A percentile compares a stretch with the other conserved stretches of the same genome.
Evolutionary conservation across 1,140 invertebrate species (phyloP).

Genomic region (Hestina assimilis): DNA sequence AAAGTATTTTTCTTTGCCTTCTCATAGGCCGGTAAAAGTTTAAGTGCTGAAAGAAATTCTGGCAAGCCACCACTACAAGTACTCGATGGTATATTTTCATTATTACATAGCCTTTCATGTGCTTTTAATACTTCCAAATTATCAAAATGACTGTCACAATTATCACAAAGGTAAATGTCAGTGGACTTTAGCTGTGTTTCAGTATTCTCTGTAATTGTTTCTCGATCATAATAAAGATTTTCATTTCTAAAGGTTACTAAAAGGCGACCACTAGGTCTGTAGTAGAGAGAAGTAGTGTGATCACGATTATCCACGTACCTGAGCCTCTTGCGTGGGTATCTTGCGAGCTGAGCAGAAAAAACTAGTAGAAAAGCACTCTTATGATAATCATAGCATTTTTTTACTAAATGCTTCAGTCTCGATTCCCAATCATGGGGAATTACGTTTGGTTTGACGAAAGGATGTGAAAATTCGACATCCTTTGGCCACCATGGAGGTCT

Average conservation of each 20-base stretch:
- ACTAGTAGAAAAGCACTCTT: slow-evolving; percentile 84
- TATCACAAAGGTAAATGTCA: slow-evolving; percentile 86
- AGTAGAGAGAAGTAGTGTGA: slow-evolving; percentile 85
- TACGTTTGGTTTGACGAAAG: slow-evolving; percentile 76
- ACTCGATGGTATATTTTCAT: slow-evolving; percentile 44
- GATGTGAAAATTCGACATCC: slow-evolving; percentile 82
- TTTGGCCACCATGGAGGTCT: slow-evolving; percentile 84
- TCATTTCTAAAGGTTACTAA: slow-evolving; percentile 87
- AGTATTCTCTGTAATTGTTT: slow-evolving; percentile 51
- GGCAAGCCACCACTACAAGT: slow-evolving; percentile 46
- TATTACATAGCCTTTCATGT: slow-evolving; percentile 72
- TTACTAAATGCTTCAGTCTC: slow-evolving; percentile 83
- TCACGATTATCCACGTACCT: slow-evolving; percentile 86
- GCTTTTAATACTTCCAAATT: slow-evolving; percentile 59
- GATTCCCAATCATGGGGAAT: slow-evolving; percentile 80
- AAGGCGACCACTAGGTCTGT: slow-evolving; percentile 81
- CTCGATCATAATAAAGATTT: slow-evolving; percentile 81
- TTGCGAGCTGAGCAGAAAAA: slow-evolving; percentile 84
- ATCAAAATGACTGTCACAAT: slow-evolving; percentile 82
- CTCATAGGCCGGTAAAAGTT: slow-evolving; percentile 41
- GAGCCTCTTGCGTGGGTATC: slow-evolving; percentile 81
- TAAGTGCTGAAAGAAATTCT: slow-evolving; percentile 64
- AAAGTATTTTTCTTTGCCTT: slow-evolving; percentile 16
- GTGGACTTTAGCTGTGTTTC: slow-evolving; percentile 55
- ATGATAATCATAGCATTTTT: slow-evolving; percentile 85